These are phyloP conservation scores for Cepaea nemoralis DNA, from an alignment of 1,140 invertebrate species.

Conservation along the genomic window DNA sequence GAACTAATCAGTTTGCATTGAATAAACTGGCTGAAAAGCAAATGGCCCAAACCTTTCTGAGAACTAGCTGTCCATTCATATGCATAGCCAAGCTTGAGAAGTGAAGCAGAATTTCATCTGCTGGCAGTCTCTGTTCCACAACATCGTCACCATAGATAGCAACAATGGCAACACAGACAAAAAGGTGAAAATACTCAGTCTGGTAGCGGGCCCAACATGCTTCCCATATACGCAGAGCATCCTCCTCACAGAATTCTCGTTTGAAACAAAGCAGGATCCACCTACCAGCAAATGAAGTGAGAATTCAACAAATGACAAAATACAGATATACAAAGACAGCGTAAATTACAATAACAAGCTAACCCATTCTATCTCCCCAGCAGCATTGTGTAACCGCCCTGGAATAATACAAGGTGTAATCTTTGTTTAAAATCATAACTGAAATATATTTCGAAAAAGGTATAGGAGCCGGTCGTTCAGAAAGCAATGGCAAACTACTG, in stretches of 20 bases:
- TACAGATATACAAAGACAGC: no score
- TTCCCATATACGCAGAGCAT: conserved; percentile 92
- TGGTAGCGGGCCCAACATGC: conserved; percentile 94
- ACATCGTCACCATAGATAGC: conserved; percentile 90
- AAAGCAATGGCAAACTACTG: no score
- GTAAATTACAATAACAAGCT: no score
- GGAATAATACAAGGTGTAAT: no score
- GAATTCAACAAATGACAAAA: not conserved
- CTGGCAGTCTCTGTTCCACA: conserved; percentile 87
- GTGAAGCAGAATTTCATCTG: conserved; percentile 93
- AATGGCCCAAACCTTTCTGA: conserved; percentile 79
- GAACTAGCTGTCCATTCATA: conserved; percentile 91
- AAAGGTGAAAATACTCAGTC: conserved; percentile 93
- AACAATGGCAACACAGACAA: conserved; percentile 90
- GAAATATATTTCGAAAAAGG: no score
- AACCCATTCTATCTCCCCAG: no score
- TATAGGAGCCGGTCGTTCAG: no score
- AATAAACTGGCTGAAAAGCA: not conserved
- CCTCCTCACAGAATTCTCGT: conserved; percentile 88
- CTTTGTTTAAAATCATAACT: no score
- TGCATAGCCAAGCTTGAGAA: conserved; percentile 96
- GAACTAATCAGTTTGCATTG: no score
- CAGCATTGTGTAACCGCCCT: no score
- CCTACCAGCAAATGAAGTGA: conserved; percentile 74
- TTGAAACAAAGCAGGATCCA: conserved; percentile 89